These are phyloP conservation scores for Leptodirus hochenwartii DNA, from an alignment of 2,888 invertebrate species.

Conservation along the genomic window DNA sequence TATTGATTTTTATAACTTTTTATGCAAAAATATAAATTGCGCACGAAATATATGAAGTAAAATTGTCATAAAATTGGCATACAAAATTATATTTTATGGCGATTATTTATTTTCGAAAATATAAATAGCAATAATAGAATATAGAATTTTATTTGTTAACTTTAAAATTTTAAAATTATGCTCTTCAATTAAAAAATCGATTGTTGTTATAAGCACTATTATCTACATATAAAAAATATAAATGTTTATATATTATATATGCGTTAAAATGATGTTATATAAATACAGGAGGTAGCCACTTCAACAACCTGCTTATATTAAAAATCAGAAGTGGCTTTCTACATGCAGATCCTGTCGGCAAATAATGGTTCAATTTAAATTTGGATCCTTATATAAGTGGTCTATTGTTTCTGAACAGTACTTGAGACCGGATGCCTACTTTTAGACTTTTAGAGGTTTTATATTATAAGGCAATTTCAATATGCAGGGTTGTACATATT, in stretches of 20 bases:
- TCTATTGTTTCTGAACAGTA: constrained; percentile 25
- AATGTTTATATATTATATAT: constrained; percentile 1
- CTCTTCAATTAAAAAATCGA: constrained; percentile 4
- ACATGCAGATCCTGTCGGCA: constrained; percentile 25
- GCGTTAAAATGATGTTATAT: constrained; percentile 2
- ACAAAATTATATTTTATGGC: no score
- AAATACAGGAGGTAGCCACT: constrained; percentile 1
- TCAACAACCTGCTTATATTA: constrained; percentile 20
- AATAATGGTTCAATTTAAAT: constrained; percentile 27
- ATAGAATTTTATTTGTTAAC: no score
- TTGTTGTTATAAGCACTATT: background rate
- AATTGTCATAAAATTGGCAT: no score
- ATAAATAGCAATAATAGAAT: no score
- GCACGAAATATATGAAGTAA: no score
- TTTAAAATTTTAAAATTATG: no score
- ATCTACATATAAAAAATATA: background rate
- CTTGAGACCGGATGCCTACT: constrained; percentile 19
- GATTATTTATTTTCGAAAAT: no score
- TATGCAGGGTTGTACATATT: no score
- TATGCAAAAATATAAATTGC: no score
- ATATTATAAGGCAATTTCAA: no score
- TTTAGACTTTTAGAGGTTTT: no score
- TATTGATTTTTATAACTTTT: no score
- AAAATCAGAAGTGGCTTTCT: constrained; percentile 28
- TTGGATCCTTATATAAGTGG: constrained; percentile 27